Percentiles rank a stretch among this genome's conserved stretches.
phyloP scores from a whole-genome alignment of 2,888 invertebrate species.

The Drosophila neotestacea region DNA sequence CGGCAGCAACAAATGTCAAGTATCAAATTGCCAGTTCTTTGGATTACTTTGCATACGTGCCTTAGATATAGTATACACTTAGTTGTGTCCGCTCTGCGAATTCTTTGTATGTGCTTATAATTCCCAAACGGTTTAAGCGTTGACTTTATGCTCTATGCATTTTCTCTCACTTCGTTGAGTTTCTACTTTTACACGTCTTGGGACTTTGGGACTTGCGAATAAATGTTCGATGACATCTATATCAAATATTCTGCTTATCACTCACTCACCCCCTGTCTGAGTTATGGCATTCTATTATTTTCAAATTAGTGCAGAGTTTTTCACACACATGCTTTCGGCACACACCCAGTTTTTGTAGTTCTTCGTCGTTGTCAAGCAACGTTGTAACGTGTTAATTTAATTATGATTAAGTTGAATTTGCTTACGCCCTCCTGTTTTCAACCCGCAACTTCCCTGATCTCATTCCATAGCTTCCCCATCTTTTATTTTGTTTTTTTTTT shows the following conservation, averaged over 20 bases:
- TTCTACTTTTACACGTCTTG: not conserved
- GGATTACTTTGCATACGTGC: constrained; percentile 36
- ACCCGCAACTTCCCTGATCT: not conserved
- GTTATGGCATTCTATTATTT: constrained; percentile 43
- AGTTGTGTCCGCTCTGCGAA: not conserved
- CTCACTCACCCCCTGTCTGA: constrained; percentile 2
- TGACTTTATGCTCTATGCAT: not conserved
- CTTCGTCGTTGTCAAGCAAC: constrained; percentile 12
- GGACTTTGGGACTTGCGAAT: constrained; percentile 5
- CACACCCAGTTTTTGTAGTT: constrained; percentile 27
- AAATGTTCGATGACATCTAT: constrained; percentile 37
- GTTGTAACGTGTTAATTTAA: constrained; percentile 56
- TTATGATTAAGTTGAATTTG: constrained; percentile 60
- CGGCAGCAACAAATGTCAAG: constrained; percentile 41
- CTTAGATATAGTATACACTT: constrained; percentile 1
- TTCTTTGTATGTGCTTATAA: constrained; percentile 1
- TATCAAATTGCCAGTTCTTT: constrained; percentile 38
- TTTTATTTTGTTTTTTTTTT: constrained; percentile 13
- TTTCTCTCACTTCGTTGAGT: not conserved
- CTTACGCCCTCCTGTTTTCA: constrained; percentile 15
- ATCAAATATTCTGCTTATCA: constrained; percentile 29
- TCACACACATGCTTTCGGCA: constrained; percentile 10
- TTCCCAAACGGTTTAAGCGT: constrained; percentile 22
- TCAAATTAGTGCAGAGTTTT: constrained; percentile 47
- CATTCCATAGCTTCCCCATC: not conserved